Conservation (phyloP, 2,888 invertebrate genomes). For the Agrochola macilenta region DNA sequence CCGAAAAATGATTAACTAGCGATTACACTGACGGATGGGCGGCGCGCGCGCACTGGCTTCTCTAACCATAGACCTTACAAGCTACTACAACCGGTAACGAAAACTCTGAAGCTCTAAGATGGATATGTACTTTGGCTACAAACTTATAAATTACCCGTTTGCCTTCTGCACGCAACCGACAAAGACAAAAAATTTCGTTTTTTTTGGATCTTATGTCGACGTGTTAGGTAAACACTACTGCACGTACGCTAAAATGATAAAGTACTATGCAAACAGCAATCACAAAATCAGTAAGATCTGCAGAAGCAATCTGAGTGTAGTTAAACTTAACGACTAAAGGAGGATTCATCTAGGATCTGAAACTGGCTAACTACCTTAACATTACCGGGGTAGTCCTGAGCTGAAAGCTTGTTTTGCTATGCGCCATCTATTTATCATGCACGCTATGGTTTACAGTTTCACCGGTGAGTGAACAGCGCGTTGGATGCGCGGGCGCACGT, state of each 20-base stretch:
- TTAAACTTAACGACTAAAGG: background rate
- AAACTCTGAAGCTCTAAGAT: background rate
- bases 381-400: background rate
- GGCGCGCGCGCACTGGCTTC: conserved; percentile 87
- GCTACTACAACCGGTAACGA: conserved; percentile 47
- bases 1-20: conserved; percentile 90
- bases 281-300: background rate
- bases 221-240: background rate
- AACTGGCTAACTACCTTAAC: background rate
- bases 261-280: background rate
- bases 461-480: conserved; percentile 88
- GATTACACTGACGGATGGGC: conserved; percentile 89
- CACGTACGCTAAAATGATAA: too few species aligned
- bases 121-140: too few species aligned
- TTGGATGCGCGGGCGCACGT: conserved; percentile 86
- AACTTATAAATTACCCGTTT: background rate
- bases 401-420: background rate
- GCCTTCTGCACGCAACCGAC: background rate
- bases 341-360: too few species aligned
- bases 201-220: background rate
- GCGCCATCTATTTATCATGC: conserved; percentile 37
- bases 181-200: background rate
- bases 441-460: conserved; percentile 79
- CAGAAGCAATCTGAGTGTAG: background rate
- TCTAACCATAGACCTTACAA: conserved; percentile 76